A percentile compares a stretch with the other conserved stretches of the same genome.
Conservation (phyloP, 2,797 vertebrate genomes). For the Sebastes itinus region DNA sequence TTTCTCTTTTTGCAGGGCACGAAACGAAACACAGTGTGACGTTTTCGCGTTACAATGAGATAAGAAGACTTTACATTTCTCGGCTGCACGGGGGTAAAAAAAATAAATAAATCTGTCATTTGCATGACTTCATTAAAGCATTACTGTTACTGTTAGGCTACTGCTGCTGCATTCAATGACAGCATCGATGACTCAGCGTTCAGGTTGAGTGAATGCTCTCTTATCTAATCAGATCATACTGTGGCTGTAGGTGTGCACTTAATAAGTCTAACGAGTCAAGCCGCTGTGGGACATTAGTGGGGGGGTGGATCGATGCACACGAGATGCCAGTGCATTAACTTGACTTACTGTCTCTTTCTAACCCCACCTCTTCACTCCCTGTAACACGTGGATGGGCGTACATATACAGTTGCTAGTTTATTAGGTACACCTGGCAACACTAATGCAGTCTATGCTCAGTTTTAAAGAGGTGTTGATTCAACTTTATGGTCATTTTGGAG, state of each 20-base stretch:
- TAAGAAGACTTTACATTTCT: background rate
- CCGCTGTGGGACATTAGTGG: conserved; percentile 44
- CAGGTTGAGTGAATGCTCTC: conserved; percentile 5
- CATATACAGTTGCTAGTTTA: background rate
- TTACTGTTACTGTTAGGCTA: background rate
- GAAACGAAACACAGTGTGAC: background rate
- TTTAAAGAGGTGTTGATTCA: background rate
- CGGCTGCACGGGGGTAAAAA: background rate
- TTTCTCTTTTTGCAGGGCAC: conserved; percentile 15
- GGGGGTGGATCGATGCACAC: conserved; percentile 54
- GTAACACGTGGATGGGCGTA: background rate
- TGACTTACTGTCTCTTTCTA: conserved; percentile 44
- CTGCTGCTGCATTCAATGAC: background rate
- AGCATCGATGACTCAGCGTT: background rate
- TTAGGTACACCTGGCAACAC: background rate
- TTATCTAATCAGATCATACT: conserved; percentile 29
- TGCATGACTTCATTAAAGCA: background rate
- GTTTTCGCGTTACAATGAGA: background rate
- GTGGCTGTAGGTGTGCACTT: conserved; percentile 44
- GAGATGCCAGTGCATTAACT: conserved; percentile 53
- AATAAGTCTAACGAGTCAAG: conserved; percentile 57
- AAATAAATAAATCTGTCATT: background rate
- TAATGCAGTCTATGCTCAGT: background rate
- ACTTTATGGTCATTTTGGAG: background rate
- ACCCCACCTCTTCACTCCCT: background rate